Base-by-base conservation (phyloP, 2,113 vertebrate species). In the Electrona antarctica region DNA sequence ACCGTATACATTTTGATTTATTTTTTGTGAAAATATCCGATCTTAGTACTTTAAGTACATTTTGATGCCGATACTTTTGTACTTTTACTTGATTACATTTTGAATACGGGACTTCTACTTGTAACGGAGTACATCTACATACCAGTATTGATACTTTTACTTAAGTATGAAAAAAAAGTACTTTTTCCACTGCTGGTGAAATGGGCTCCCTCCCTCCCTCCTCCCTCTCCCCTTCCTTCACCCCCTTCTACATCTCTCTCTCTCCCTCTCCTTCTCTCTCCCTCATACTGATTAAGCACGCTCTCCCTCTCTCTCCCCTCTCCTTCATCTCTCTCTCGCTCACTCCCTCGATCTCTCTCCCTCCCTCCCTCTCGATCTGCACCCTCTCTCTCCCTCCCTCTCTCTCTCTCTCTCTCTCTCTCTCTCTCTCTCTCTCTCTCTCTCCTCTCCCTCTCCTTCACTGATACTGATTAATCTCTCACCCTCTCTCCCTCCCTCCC, bases 171-270 rank as follows among this genome's bases (percentile, higher is more conserved):
- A 21, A 21, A 21, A 52, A 13, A 4, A 9, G 6, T 52, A 11
- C 15, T 11, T 50, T 48, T 10, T 0, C 41, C 13, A 8, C 14
- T 9, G 6, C 13, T 58, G 13, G 33, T 41, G 33, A 41, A 41
- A 41, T 41, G 5, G 5, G 33, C 41, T 59, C 45, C 28, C 54
- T 21, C 59, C 55, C 55, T 2, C 14, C 46, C 28, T 13, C 58
- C 41, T 58, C 12, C 15, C 45, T 9, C 56, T 6, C 45, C 28
- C 67, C 7, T 4, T 49, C 13, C 13, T 9, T 8, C 12, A 14
- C 50, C 13, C 13, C 62, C 49, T 47, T 63, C 62, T 67, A 5
- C 47, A 12, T 63, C 61, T 47, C 61, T 64, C n/a, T 64, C 6
- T 28, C 63, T 28, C 7, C 48, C 7, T 11, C 10, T 8, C 64